These are phyloP conservation scores for Cryptoblepharus egeriae DNA, from an alignment of 2,797 vertebrate species.

Conservation along the genomic window DNA sequence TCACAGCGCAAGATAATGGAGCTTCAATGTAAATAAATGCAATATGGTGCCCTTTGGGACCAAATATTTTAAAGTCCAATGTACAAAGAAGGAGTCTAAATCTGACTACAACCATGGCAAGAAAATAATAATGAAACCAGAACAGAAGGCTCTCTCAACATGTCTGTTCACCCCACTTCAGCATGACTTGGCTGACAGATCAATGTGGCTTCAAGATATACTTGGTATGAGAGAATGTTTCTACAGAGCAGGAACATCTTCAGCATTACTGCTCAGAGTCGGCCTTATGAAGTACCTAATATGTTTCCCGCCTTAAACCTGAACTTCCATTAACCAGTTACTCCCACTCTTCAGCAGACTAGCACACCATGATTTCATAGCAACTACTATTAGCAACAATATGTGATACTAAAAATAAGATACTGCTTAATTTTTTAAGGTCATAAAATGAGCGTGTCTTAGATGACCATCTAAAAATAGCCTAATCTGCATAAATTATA, in stretches of 20 bases:
- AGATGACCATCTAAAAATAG: too few species aligned
- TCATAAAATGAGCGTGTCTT: background rate
- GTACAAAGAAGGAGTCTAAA: too few species aligned
- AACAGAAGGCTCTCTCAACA: too few species aligned
- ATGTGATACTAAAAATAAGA: constrained; percentile 38
- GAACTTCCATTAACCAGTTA: constrained; percentile 33
- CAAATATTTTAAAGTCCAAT: too few species aligned
- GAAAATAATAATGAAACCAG: too few species aligned
- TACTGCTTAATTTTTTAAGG: background rate
- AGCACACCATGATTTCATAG: background rate
- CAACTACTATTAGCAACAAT: constrained; percentile 22
- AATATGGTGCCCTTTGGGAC: too few species aligned
- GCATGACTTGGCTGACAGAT: background rate
- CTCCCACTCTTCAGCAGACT: constrained; percentile 1
- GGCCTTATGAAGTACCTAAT: background rate
- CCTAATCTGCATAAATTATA: too few species aligned
- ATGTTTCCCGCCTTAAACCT: constrained; percentile 15
- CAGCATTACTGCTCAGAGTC: background rate
- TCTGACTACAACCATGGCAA: too few species aligned
- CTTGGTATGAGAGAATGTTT: too few species aligned
- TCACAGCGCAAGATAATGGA: too few species aligned
- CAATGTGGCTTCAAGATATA: background rate
- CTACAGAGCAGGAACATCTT: background rate
- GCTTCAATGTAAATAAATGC: too few species aligned
- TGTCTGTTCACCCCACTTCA: too few species aligned